These are phyloP conservation scores for Ptilonorhynchus violaceus DNA, from an alignment of 2,113 vertebrate species.

Conservation along the genomic window DNA sequence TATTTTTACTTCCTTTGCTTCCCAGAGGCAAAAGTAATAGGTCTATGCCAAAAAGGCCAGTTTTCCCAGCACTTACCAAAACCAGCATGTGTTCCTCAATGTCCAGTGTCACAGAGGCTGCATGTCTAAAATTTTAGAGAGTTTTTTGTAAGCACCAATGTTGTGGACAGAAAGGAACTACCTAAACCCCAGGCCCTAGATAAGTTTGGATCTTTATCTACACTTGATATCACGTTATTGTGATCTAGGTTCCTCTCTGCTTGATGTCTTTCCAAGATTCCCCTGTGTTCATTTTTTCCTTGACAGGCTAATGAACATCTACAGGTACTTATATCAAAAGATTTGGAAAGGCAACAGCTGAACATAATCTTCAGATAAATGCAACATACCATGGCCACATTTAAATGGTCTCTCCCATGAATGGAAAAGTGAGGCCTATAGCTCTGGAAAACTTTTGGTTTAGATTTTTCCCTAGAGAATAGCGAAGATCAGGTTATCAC, in stretches of 20 bases:
- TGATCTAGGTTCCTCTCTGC: neutral
- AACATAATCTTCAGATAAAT: neutral
- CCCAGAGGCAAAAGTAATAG: neutral
- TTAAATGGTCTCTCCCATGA: neutral
- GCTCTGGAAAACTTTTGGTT: neutral
- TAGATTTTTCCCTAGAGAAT: neutral
- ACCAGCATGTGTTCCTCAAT: neutral
- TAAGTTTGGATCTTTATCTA: neutral
- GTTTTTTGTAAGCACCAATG: neutral
- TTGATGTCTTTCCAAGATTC: conserved; percentile 43
- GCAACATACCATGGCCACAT: neutral
- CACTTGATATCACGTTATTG: neutral
- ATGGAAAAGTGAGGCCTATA: neutral
- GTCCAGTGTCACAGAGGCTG: neutral
- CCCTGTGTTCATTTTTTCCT: neutral
- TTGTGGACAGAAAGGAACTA: neutral
- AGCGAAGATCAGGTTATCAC: neutral
- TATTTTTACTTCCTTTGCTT: conserved; percentile 32
- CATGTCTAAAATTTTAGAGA: neutral
- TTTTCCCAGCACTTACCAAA: neutral
- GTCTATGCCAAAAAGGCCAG: neutral
- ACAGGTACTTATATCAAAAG: neutral
- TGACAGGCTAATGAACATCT: neutral
- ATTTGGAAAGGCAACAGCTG: neutral
- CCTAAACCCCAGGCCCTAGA: neutral